Conservation (phyloP, 2,888 invertebrate species). For the Hirtodrosophila confusa region DNA sequence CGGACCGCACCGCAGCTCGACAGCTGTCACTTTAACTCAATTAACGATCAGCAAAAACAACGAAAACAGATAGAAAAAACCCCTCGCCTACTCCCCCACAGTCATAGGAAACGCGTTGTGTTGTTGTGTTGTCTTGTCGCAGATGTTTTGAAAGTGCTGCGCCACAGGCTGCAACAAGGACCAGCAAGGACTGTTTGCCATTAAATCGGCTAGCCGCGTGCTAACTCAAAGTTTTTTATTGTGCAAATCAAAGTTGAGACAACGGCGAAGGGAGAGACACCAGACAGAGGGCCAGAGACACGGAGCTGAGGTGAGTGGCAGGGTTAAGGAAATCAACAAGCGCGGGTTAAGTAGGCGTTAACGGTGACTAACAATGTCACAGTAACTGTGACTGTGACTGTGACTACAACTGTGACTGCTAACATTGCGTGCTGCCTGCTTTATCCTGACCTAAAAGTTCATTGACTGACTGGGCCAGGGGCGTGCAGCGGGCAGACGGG, state of each 20-base stretch:
- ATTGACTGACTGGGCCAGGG: constrained; percentile 54
- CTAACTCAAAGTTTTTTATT: constrained; percentile 62
- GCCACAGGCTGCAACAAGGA: constrained; percentile 31
- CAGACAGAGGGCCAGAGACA: constrained; percentile 5
- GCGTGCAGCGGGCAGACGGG: constrained; percentile 34
- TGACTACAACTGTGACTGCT: constrained; percentile 11
- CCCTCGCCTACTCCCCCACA: not conserved
- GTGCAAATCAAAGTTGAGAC: constrained; percentile 53
- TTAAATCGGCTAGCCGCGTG: constrained; percentile 38
- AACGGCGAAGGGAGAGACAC: not conserved
- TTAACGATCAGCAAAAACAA: constrained; percentile 60
- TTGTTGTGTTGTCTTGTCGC: constrained; percentile 24
- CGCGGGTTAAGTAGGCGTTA: constrained; percentile 26
- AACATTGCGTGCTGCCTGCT: constrained; percentile 55
- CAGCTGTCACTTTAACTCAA: constrained; percentile 74
- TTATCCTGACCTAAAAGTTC: constrained; percentile 69
- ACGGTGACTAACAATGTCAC: constrained; percentile 6
- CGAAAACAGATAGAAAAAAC: constrained; percentile 40
- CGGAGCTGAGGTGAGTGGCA: constrained; percentile 36
- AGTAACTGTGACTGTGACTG: not conserved
- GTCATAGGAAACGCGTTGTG: constrained; percentile 7
- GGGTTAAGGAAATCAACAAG: constrained; percentile 5
- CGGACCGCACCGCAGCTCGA: constrained; percentile 33
- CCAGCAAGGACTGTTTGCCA: constrained; percentile 59
- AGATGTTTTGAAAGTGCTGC: constrained; percentile 63